These are phyloP conservation scores for Agrochola macilenta DNA, from an alignment of 2,888 invertebrate species.

Conservation along the genomic window DNA sequence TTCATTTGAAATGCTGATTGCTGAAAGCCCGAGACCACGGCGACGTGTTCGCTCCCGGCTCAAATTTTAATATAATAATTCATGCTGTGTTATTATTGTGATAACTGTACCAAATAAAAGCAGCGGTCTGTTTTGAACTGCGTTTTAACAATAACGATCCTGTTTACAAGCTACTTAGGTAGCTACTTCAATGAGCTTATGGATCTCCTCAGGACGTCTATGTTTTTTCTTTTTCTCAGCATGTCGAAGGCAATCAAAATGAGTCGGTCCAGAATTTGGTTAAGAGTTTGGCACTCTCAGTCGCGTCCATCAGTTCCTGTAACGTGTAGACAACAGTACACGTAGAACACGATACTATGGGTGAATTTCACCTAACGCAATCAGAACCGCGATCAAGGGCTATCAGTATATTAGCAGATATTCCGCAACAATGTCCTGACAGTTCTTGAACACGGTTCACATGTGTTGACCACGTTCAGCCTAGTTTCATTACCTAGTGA, in stretches of 20 bases:
- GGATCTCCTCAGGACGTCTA: no score
- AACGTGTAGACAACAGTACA: not conserved
- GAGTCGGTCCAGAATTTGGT: not conserved
- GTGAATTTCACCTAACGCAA: no score
- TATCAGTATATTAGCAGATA: no score
- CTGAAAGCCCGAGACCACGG: slow-evolving; percentile 57
- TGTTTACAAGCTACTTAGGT: not conserved
- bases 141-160: not conserved
- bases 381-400: no score
- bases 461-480: no score
- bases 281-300: not conserved
- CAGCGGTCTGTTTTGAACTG: not conserved
- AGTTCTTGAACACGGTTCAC: no score
- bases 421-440: no score
- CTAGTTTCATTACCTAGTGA: no score
- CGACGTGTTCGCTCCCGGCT: slow-evolving; percentile 20
- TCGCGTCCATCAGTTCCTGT: not conserved
- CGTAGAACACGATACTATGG: no score
- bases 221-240: no score
- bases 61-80: slow-evolving; percentile 13
- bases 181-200: not conserved
- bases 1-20: slow-evolving; percentile 72
- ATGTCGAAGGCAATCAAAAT: no score
- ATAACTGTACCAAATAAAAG: slow-evolving; percentile 3
- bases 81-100: slow-evolving; percentile 7